phyloP scores from a whole-genome alignment of 23 tunicate genomes.

The Oikopleura dioica region DNA sequence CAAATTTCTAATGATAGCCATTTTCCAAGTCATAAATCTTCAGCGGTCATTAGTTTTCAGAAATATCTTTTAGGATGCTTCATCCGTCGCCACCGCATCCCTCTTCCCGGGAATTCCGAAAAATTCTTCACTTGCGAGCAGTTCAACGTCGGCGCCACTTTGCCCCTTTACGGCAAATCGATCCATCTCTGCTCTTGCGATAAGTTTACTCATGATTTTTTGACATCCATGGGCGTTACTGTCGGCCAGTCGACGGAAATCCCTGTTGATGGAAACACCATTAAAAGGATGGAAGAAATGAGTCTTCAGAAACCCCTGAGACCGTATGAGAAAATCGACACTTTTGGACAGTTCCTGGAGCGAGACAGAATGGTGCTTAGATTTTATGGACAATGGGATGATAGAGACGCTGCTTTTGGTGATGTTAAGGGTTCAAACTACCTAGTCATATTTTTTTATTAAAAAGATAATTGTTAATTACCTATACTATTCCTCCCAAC shows the following conservation, averaged over 20 bases:
- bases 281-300: slow-evolving; percentile 17
- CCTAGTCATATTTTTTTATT: no score
- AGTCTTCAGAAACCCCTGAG: slow-evolving; percentile 14
- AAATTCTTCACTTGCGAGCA: slow-evolving; percentile 68
- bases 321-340: slow-evolving; percentile 85
- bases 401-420: slow-evolving; percentile 71
- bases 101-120: slow-evolving; percentile 70
- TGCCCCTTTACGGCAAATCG: slow-evolving; percentile 73
- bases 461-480: no score
- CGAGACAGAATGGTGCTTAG: slow-evolving; percentile 63
- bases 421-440: slow-evolving; percentile 62
- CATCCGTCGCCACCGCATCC: slow-evolving; percentile 74
- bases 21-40: no score
- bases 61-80: no score
- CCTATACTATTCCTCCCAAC: no score
- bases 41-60: no score
- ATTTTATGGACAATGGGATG: slow-evolving; percentile 91
- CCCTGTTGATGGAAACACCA: slow-evolving; percentile 51
- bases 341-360: slow-evolving; percentile 63
- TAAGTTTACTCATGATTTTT: slow-evolving; percentile 60
- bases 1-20: no score
- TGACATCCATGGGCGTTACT: slow-evolving; percentile 49
- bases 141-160: slow-evolving; percentile 81
- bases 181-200: slow-evolving; percentile 77
- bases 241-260: slow-evolving; percentile 25